A percentile compares a stretch with the other conserved stretches of the same genome.
Conservation (phyloP, 2,888 invertebrate species). For the Lasioglossum leucozonium region DNA sequence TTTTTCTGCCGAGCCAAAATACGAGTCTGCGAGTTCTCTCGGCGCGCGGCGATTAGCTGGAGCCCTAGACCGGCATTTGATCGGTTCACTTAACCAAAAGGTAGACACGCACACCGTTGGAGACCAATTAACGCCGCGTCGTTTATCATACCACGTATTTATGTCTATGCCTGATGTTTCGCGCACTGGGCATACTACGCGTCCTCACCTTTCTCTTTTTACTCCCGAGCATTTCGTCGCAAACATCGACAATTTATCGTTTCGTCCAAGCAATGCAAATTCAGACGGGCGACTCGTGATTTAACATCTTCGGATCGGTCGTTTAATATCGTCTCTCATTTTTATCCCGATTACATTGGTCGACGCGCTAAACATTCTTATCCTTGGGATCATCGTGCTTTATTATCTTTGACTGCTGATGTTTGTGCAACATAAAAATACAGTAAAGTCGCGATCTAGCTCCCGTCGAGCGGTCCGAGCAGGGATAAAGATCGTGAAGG, state of each 20-base stretch:
- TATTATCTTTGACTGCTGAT: too few relatives aligned
- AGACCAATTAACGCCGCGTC: slow-evolving; percentile 61
- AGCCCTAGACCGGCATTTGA: slow-evolving; percentile 48
- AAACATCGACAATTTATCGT: slow-evolving; percentile 36
- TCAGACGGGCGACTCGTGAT: background rate
- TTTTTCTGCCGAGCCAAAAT: slow-evolving; percentile 38
- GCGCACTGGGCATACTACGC: slow-evolving; percentile 26
- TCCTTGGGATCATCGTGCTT: background rate
- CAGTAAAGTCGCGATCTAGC: too few relatives aligned
- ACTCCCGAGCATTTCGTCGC: slow-evolving; percentile 36
- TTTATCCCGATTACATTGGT: background rate
- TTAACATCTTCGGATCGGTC: slow-evolving; percentile 3
- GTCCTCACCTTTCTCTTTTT: slow-evolving; percentile 45
- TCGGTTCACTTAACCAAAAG: slow-evolving; percentile 53
- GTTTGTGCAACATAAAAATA: too few relatives aligned
- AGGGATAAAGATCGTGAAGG: too few relatives aligned
- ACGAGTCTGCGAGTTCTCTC: slow-evolving; percentile 37
- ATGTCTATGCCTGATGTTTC: slow-evolving; percentile 54
- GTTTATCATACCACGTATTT: slow-evolving; percentile 59
- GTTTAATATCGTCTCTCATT: background rate
- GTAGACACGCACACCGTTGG: slow-evolving; percentile 55
- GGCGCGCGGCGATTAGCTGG: slow-evolving; percentile 36
- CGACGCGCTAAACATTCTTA: background rate
- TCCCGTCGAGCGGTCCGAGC: too few relatives aligned
- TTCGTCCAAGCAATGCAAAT: slow-evolving; percentile 29